phyloP scores from a whole-genome alignment of 30 jellyfish, hydroid and myxozoan genomes.

The Aurelia sp. region DNA sequence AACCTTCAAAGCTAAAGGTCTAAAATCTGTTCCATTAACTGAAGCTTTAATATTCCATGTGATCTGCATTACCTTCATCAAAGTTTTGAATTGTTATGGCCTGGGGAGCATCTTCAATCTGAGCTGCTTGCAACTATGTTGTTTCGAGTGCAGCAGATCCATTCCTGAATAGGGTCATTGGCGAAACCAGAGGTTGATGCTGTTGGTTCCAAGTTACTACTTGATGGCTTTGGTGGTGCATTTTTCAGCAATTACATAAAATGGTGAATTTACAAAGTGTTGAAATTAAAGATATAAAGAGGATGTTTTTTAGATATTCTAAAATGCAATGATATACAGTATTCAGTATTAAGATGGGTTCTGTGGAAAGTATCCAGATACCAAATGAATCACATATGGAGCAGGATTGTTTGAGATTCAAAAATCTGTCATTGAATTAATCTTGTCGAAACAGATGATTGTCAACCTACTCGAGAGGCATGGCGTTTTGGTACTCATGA shows the following conservation, averaged over 20 bases:
- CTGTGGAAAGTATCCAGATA: no score
- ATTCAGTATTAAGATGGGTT: background rate
- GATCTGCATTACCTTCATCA: constrained; percentile 31
- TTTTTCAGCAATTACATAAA: background rate
- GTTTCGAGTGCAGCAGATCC: constrained; percentile 34
- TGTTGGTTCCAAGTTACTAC: constrained; percentile 16
- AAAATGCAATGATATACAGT: background rate
- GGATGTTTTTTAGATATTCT: background rate
- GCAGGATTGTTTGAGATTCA: no score
- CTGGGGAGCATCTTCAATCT: constrained; percentile 22
- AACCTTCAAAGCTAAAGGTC: no score
- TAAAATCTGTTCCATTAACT: no score
- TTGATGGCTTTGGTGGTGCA: constrained; percentile 1
- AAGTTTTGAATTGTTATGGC: constrained; percentile 6
- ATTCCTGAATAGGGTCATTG: background rate
- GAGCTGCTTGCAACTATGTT: constrained; percentile 31
- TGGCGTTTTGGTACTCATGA: no score
- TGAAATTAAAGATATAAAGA: constrained; percentile 4
- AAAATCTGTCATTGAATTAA: no score
- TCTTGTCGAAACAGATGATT: no score
- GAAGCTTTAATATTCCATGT: background rate
- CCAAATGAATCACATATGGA: no score
- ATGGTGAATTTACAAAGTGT: constrained; percentile 20
- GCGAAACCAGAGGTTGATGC: constrained; percentile 18
- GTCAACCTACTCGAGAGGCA: no score